Base-by-base conservation (phyloP, 2,888 invertebrate species). In the Reticulitermes lucifugus region DNA sequence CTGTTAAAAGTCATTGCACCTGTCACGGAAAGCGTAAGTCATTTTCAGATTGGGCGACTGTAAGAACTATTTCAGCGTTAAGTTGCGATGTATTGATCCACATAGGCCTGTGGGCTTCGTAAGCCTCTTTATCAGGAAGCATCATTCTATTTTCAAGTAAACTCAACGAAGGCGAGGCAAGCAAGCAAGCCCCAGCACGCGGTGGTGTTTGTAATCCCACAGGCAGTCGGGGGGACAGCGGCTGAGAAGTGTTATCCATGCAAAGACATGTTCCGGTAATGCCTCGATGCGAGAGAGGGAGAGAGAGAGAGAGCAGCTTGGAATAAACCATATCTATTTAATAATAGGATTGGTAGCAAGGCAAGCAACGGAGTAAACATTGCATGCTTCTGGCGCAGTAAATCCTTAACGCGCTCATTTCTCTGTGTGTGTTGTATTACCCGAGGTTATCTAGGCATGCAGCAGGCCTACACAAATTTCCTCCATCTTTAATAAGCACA, bases 341-440 rank as follows among this genome's bases (percentile, higher is more conserved):
- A 87, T 87, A 87, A 87, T 87, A 87, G 87, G 87, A 87, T 87
- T 87, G 87, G 85, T 86, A 84, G 85, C 84, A 65, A 83, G 70
- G 84, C 85, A 83, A 85, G 85, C 75, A 82, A 55, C 25, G 80
- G 43, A 75, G 85, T 84, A 80, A 83, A 83, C 85, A 83, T 65
- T 25, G 25, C 25, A 65, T n/a, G n/a, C 65, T 65, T 65, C n/a
- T 65, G 3, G 65, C 65, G 5, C n/a, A 10, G 12, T 65, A 65
- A 65, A 65, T 65, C 65, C 65, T 65, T n/a, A 55, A 18, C 51
- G 18, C 55, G 14, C 18, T 12, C 55, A 4, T 4, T 75, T 60
- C 4, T 22, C 51, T 46, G 79, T 43, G 46, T 77, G 75, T 25
- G 43, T 43, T 18, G 41, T 22, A 18, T 43, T 43, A n/a, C 25